phyloP scores from a whole-genome alignment of 2,113 vertebrate species.

The Hippoglossus stenolepis region DNA sequence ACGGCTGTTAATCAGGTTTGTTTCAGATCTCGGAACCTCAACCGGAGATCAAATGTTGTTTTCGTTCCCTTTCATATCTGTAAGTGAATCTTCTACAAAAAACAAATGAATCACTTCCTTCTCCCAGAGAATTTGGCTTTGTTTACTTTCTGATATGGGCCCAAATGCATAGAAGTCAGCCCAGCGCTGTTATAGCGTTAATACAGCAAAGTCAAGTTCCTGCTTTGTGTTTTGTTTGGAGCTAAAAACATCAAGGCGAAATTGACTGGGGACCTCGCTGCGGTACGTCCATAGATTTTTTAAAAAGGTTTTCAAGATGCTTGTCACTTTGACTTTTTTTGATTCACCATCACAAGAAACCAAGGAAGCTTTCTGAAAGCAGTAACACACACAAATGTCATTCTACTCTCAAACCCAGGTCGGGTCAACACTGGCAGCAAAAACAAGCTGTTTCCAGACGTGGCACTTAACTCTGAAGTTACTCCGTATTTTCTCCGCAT shows the following conservation, averaged over 20 bases:
- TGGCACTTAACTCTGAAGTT: too few relatives aligned
- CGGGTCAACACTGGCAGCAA: conserved; percentile 8
- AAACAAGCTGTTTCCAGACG: neutral
- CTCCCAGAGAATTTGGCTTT: neutral
- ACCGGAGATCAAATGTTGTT: neutral
- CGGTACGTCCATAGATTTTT: neutral
- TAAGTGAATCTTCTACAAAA: neutral
- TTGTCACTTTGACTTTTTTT: conserved; percentile 23
- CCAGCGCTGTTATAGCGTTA: neutral
- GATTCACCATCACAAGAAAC: neutral
- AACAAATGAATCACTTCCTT: neutral
- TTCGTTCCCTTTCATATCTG: neutral
- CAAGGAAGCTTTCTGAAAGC: conserved; percentile 16
- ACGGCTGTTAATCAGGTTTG: too few relatives aligned
- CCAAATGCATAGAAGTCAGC: neutral
- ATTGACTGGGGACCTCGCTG: neutral
- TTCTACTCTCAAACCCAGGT: conserved; percentile 34
- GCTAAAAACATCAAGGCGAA: conserved; percentile 9
- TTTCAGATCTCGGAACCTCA: too few relatives aligned
- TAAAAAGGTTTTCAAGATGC: neutral
- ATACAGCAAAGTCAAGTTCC: conserved; percentile 1
- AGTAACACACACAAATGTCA: neutral
- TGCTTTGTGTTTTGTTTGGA: conserved; percentile 12
- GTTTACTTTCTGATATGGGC: neutral
- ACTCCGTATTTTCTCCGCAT: too few relatives aligned